These are phyloP conservation scores for Acronicta alni DNA, from an alignment of 2,888 invertebrate genomes.

Conservation along the genomic window DNA sequence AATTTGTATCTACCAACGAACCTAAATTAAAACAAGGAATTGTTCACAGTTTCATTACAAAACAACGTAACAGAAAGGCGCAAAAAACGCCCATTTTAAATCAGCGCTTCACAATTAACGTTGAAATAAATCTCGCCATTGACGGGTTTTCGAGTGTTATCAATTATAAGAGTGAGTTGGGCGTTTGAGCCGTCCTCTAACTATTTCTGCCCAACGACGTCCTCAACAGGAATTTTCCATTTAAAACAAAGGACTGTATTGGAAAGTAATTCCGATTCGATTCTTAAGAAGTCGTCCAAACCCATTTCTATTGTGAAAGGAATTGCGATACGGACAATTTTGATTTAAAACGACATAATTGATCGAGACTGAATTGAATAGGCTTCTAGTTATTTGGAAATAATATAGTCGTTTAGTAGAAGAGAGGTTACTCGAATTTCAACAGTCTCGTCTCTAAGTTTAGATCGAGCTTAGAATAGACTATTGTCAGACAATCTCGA, in stretches of 20 bases:
- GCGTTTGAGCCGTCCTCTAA: slow-evolving; percentile 31
- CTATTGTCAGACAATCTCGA: no score
- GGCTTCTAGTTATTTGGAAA: background rate
- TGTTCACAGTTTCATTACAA: slow-evolving; percentile 20
- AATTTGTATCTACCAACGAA: background rate
- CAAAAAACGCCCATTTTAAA: slow-evolving; percentile 40
- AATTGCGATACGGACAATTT: slow-evolving; percentile 22
- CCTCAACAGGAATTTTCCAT: slow-evolving; percentile 48
- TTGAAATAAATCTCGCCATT: slow-evolving; percentile 50
- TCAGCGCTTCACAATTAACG: slow-evolving; percentile 50
- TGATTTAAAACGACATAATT: slow-evolving; percentile 14
- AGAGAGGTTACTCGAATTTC: no score
- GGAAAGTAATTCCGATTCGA: slow-evolving; percentile 44
- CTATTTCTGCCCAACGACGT: slow-evolving; percentile 20
- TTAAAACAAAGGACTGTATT: slow-evolving; percentile 50
- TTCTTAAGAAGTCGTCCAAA: slow-evolving; percentile 36
- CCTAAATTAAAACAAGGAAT: slow-evolving; percentile 1
- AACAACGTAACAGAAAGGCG: slow-evolving; percentile 19
- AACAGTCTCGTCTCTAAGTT: no score
- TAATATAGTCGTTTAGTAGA: background rate
- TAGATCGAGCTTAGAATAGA: no score
- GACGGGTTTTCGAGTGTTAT: slow-evolving; percentile 48
- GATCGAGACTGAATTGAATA: slow-evolving; percentile 9
- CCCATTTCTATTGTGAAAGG: slow-evolving; percentile 25
- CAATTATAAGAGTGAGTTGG: slow-evolving; percentile 54